A percentile compares a stretch with the other conserved stretches of the same genome.
Conservation (phyloP, 92 coral and sea anemone genomes). For the Parazoanthus atlanticus region DNA sequence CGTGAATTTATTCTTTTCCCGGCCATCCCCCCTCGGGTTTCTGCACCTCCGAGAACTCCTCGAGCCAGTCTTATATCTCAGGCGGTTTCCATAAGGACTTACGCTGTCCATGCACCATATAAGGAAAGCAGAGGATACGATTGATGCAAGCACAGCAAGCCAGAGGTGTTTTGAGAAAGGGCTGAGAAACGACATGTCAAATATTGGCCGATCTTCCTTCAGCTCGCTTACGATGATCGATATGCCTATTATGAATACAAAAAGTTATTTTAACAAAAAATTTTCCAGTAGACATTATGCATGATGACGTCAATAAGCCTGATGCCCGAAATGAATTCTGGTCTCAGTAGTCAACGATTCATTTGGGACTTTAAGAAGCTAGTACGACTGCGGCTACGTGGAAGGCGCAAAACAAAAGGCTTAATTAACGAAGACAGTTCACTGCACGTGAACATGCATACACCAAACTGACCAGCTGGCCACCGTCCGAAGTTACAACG, state of each 20-base stretch:
- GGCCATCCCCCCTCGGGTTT: neutral
- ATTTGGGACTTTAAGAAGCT: too few species aligned
- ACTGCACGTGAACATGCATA: too few species aligned
- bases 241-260: neutral
- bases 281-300: neutral
- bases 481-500: too few species aligned
- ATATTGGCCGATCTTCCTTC: conserved; percentile 13
- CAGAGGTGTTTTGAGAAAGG: conserved; percentile 3
- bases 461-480: too few species aligned
- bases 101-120: neutral
- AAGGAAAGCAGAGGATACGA: neutral
- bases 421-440: too few species aligned
- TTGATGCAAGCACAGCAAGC: neutral
- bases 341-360: too few species aligned
- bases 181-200: conserved; percentile 14
- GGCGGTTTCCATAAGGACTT: neutral
- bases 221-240: conserved; percentile 16
- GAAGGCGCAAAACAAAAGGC: too few species aligned
- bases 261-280: too few species aligned
- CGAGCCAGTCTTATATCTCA: neutral
- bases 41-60: neutral
- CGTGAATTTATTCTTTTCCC: neutral
- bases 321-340: too few species aligned
- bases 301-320: too few species aligned
- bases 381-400: too few species aligned